Evolutionary conservation across 1,140 invertebrate genomes (phyloP).

Genomic region (Akabosia matsudoensis): DNA sequence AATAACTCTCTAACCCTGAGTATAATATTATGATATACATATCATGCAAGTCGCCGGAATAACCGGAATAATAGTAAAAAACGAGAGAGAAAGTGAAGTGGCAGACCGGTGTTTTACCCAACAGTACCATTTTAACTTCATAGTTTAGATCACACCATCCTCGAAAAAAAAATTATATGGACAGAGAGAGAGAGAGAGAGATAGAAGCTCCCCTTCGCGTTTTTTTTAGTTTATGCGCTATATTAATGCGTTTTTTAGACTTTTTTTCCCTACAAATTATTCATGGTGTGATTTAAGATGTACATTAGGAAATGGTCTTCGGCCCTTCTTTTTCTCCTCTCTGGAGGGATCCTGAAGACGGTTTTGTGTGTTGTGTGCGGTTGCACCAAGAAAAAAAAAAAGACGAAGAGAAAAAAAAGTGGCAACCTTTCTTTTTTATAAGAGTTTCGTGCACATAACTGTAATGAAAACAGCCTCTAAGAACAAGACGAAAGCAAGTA

Average conservation of each 20-base stretch:
- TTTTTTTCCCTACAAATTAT: conserved; percentile 47
- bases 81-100: neutral
- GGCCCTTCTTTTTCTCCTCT: conserved; percentile 13
- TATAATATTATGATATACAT: conserved; percentile 16
- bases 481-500: no score
- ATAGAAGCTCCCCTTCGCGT: conserved; percentile 17
- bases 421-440: no score
- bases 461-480: neutral
- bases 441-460: conserved; percentile 4
- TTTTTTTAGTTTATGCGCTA: conserved; percentile 41
- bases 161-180: neutral
- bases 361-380: no score
- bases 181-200: conserved; percentile 15
- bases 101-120: neutral
- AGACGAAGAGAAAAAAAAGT: conserved; percentile 18
- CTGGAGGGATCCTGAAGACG: conserved; percentile 2
- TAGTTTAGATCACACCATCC: neutral
- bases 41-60: neutral
- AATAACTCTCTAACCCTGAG: neutral
- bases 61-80: neutral
- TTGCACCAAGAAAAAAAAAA: no score
- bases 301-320: conserved; percentile 46
- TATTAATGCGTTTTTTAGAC: conserved; percentile 47
- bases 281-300: conserved; percentile 48
- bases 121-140: neutral